Evolutionary conservation across 1,140 invertebrate genomes (phyloP), one percentile per base, ranked within the genome.

Genomic region (Littorina saxatilis): DNA sequence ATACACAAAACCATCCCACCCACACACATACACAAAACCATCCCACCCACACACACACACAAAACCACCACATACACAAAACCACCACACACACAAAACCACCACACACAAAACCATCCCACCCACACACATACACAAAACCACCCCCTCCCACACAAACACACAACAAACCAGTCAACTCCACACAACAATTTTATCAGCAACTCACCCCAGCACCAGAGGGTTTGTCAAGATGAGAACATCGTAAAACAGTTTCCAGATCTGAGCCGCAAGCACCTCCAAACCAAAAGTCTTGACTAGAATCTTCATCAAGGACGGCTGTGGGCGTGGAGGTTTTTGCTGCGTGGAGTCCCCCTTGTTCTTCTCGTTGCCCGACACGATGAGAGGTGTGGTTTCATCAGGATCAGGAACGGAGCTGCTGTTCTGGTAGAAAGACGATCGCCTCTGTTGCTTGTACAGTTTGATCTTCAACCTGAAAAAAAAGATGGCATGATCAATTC

Each of bases 231-330:
- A 82, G 0, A 84, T 52, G 47, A 86, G 55, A 27, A 72, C 74
- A 84, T 88, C 87, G 82, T 86, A 84, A 17, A 85, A 78, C 29
- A 88, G 66, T 63, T 88, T 88, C 80, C 84, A 87, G 20, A 85
- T 77, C 61, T 87, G 86, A 23, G 82, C 80, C 70, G 82, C 80
- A 0, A 88, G 63, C 17, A 86, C 52, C 27, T 88, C 82, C 75
- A 70, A 11, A 55, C 86, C 85, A 83, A 86, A 88, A 15, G 86
- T 85, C 68, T 82, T 83, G 15, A 84, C 40, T 11, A 88, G 82
- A 17, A 83, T 75, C 50, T 80, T 82, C 3, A 83, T 13, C 29
- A 88, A 73, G 7, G 84, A 85, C 23, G 86, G 79, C 61, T 81
- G 75, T 4, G 84, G 35, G 23, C n/a, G 75, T 43, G 68, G 17